Evolutionary conservation across 2,797 vertebrate genomes (phyloP).

Genomic region (Coregonus sp.): DNA sequence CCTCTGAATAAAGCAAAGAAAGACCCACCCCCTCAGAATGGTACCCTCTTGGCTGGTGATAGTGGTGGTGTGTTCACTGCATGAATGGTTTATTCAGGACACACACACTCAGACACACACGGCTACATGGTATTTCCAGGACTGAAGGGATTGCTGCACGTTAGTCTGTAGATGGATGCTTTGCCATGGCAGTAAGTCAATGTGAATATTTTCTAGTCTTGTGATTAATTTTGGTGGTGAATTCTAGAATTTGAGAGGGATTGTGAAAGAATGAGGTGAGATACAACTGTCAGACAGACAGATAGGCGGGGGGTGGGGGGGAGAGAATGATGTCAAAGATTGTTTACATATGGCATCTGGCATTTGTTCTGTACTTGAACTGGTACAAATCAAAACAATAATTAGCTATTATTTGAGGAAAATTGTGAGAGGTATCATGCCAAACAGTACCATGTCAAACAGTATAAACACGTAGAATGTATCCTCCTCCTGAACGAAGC

Average conservation of each 20-base stretch:
- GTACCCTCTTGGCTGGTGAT: constrained; percentile 57
- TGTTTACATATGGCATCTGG: constrained; percentile 41
- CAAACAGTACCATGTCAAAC: background rate
- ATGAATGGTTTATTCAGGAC: constrained; percentile 60
- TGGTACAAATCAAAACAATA: constrained; percentile 30
- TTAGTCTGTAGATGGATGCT: constrained; percentile 21
- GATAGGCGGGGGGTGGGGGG: background rate
- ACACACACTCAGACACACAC: constrained; percentile 20
- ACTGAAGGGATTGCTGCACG: constrained; percentile 15
- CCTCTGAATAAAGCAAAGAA: constrained; percentile 50
- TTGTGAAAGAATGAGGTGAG: background rate
- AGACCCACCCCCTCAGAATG: constrained; percentile 69
- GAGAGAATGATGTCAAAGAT: constrained; percentile 18
- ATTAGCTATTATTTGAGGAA: constrained; percentile 18
- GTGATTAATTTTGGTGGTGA: background rate
- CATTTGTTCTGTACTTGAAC: constrained; percentile 16
- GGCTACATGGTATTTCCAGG: constrained; percentile 9
- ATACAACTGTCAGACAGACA: constrained; percentile 7
- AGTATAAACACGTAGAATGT: background rate
- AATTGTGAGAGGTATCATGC: background rate
- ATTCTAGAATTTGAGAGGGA: background rate
- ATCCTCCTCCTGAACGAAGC: background rate
- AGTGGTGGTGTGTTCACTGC: constrained; percentile 60
- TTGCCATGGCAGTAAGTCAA: constrained; percentile 35
- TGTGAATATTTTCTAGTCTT: constrained; percentile 2